Percentiles rank a stretch among this genome's conserved stretches.
phyloP scores from a whole-genome alignment of 1,140 invertebrate genomes.

The Cherax quadricarinatus region DNA sequence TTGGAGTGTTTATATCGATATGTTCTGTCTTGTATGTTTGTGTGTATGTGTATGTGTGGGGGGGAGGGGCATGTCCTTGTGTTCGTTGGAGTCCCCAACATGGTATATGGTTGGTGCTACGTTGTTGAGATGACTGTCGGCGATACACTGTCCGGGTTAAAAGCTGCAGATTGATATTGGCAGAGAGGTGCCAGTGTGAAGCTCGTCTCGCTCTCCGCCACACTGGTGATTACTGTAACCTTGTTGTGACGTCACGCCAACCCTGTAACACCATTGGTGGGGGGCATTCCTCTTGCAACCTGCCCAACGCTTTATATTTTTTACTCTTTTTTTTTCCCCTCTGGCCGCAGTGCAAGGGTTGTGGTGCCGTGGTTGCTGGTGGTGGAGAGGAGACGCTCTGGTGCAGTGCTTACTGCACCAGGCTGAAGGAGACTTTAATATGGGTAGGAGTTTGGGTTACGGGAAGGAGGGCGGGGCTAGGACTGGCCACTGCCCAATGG shows the following conservation, averaged over 20 bases:
- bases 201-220: no score
- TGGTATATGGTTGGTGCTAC: no score
- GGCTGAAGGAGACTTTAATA: not conserved
- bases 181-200: no score
- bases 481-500: not conserved
- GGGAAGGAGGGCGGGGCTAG: not conserved
- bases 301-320: not conserved
- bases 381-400: not conserved
- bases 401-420: not conserved
- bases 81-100: no score
- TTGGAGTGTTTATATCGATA: no score
- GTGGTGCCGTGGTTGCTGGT: not conserved
- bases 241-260: not conserved
- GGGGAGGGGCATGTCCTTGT: no score
- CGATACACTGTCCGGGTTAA: no score
- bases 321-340: not conserved
- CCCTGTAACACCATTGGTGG: not conserved
- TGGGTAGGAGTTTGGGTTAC: not conserved
- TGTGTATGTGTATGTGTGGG: no score
- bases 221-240: not conserved
- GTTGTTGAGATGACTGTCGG: no score
- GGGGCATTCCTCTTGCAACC: not conserved
- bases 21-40: no score
- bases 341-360: not conserved
- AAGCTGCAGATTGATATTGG: no score